A percentile compares a stretch with the other conserved stretches of the same genome.
These are phyloP conservation scores for Pachliopta kotzebuea DNA, from an alignment of 2,888 invertebrate species.

Conservation along the genomic window DNA sequence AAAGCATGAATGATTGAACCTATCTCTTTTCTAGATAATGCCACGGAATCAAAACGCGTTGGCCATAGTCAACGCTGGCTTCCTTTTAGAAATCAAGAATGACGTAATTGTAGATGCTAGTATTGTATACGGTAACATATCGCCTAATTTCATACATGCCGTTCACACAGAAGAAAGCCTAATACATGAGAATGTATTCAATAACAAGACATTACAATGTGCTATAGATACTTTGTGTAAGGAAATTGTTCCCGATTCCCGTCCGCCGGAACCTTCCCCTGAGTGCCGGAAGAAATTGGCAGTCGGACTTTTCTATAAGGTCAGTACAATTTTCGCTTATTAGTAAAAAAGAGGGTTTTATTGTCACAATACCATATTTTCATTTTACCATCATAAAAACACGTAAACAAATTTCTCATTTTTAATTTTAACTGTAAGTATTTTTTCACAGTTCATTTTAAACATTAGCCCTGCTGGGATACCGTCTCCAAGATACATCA, in stretches of 20 bases:
- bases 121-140: constrained; percentile 85
- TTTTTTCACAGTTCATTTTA: constrained; percentile 78
- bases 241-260: constrained; percentile 83
- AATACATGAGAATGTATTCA: constrained; percentile 60
- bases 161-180: constrained; percentile 77
- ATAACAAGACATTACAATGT: constrained; percentile 61
- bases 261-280: constrained; percentile 84
- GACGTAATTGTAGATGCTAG: constrained; percentile 57
- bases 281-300: constrained; percentile 86
- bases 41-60: constrained; percentile 88
- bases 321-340: constrained; percentile 42
- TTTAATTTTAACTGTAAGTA: background rate
- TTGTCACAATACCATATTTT: no score
- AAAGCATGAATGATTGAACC: background rate
- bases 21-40: constrained; percentile 81
- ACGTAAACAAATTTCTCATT: no score
- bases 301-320: constrained; percentile 89
- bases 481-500: constrained; percentile 59
- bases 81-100: constrained; percentile 77
- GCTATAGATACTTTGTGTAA: constrained; percentile 74
- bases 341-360: no score
- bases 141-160: constrained; percentile 80
- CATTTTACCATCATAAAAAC: no score
- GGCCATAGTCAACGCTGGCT: constrained; percentile 88
- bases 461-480: constrained; percentile 68